Evolutionary conservation across 2,888 invertebrate genomes (phyloP).

Genomic region (Meta bourneti): DNA sequence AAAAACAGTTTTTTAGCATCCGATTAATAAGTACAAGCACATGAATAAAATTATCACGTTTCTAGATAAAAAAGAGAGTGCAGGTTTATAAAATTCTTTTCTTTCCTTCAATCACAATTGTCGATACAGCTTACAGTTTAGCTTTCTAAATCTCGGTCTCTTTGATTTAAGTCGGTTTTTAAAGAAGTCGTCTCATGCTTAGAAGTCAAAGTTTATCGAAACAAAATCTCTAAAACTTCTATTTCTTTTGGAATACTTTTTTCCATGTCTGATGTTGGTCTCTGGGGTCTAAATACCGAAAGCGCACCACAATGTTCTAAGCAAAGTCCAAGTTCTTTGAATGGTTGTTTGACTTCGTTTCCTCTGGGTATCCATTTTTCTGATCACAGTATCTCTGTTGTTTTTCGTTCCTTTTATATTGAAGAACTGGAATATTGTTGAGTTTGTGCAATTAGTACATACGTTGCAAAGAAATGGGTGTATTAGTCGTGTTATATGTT

Average conservation of each 20-base stretch:
- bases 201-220: conserved; percentile 7
- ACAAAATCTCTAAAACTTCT: conserved; percentile 15
- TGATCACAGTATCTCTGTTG: neutral
- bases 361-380: conserved; percentile 42
- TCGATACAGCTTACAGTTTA: neutral
- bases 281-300: neutral
- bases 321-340: conserved; percentile 53
- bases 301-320: conserved; percentile 20
- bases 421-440: neutral
- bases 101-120: too few species aligned
- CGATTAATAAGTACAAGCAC: too few species aligned
- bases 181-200: conserved; percentile 16
- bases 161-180: neutral
- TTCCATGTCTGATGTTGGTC: conserved; percentile 29
- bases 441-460: too few species aligned
- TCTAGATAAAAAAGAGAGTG: too few species aligned
- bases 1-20: too few species aligned
- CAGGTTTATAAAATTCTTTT: too few species aligned
- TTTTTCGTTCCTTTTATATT: neutral
- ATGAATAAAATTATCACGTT: too few species aligned
- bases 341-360: conserved; percentile 51
- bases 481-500: too few species aligned
- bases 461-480: too few species aligned
- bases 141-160: neutral
- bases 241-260: neutral